These are phyloP conservation scores for Carollia perspicillata DNA, from an alignment of 2,113 vertebrate species.

Conservation along the genomic window DNA sequence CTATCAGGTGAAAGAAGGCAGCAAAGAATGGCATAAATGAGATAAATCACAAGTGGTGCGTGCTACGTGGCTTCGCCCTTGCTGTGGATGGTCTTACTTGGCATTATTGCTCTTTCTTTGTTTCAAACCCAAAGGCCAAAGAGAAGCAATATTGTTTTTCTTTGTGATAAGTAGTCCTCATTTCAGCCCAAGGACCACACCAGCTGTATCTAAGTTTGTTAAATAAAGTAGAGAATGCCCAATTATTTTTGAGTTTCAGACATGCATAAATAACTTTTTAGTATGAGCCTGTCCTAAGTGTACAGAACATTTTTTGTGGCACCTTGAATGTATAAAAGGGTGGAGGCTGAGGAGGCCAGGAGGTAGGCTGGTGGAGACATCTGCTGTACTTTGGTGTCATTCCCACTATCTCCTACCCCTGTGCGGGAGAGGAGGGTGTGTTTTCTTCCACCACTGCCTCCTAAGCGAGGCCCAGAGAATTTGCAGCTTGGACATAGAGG, in stretches of 20 bases:
- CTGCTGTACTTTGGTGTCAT: background rate
- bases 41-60: background rate
- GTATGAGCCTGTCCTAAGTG: background rate
- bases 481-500: background rate
- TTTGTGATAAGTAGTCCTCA: background rate
- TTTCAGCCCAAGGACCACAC: background rate
- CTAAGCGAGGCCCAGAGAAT: background rate
- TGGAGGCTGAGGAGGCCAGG: background rate
- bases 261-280: background rate
- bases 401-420: background rate
- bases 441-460: background rate
- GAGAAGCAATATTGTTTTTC: background rate
- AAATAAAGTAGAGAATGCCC: background rate
- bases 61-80: background rate
- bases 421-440: background rate
- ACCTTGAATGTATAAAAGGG: background rate
- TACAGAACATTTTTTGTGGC: background rate
- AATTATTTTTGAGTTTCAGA: conserved; percentile 31
- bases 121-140: background rate
- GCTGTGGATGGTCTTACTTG: background rate
- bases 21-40: background rate
- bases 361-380: background rate
- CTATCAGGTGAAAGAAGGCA: background rate
- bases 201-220: background rate
- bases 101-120: background rate